These are phyloP conservation scores for Luperina testacea DNA, from an alignment of 2,888 invertebrate genomes.

Conservation along the genomic window DNA sequence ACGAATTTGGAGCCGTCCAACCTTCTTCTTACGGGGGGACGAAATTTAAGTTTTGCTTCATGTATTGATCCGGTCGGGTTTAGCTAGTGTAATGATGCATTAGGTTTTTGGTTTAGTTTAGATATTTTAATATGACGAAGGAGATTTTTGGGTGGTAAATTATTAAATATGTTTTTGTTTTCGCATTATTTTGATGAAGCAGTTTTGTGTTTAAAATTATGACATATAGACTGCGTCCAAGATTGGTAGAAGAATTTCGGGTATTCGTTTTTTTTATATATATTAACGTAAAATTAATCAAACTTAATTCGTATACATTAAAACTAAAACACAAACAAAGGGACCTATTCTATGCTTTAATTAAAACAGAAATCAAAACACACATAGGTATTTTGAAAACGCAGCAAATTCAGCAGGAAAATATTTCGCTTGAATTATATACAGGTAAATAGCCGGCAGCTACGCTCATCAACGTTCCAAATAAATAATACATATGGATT, in stretches of 20 bases:
- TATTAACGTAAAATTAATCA: not conserved
- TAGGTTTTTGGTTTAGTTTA: conserved; percentile 53
- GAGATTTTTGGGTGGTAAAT: not conserved
- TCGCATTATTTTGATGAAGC: not conserved
- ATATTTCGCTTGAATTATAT: conserved; percentile 37
- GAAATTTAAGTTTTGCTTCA: conserved; percentile 89
- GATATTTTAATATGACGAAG: not conserved
- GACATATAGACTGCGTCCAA: not conserved
- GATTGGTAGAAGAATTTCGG: not conserved
- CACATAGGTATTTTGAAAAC: conserved; percentile 8
- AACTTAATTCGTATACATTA: not conserved
- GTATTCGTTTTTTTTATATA: not conserved
- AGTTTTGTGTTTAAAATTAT: not conserved
- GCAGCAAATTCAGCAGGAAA: conserved; percentile 15
- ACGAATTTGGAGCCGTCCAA: conserved; percentile 88
- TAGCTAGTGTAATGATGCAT: conserved; percentile 76
- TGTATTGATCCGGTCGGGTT: conserved; percentile 86
- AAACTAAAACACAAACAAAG: not conserved
- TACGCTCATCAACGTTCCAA: conserved; percentile 39
- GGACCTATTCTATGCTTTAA: conserved; percentile 1
- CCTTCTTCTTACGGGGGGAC: conserved; percentile 87
- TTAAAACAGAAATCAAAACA: conserved; percentile 30
- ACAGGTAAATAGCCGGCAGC: conserved; percentile 33
- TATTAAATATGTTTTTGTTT: not conserved
- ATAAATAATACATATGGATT: conserved; percentile 37